Evolutionary conservation across 2,888 invertebrate species (phyloP), one percentile per base, ranked within the genome.

Genomic region (Oconnorella tubifera): DNA sequence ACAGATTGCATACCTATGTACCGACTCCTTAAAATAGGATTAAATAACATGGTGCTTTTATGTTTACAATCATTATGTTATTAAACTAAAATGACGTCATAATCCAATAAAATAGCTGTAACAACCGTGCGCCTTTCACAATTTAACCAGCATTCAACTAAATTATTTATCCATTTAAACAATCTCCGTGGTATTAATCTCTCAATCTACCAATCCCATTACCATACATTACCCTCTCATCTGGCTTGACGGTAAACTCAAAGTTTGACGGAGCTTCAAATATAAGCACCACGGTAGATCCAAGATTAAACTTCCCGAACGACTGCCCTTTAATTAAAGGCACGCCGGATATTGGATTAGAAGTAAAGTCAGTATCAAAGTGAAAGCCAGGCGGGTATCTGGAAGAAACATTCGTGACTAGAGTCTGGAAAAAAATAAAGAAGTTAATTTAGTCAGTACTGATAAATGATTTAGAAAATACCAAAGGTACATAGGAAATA

Each of bases 271-370:
- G 97, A 0, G 96, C 98, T 82, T 98, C 98, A 82, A 99, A 98
- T 1, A 99, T 85, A 53, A 99, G 81, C 25, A 99, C 97, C 59
- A 99, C 89, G 0, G 97, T 98, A 61, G 97, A 97, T 19, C 98
- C 98, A 87, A 99, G 90, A 76, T 97, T 90, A 79, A 99, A 99
- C 80, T 98, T 96, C 0, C 98, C 98, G 62, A 98, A 88, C 56
- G 90, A 84, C 69, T 95, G 90, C 0, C 97, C 98, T 78, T 91
- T 93, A 32, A 85, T 29, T 10, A 80, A 57, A 2, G 78, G 87
- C 4, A 66, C 57, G 40, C 53, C 19, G 19, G 19, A 40, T 40
- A 40, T 40, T 40, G 40, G 19, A 40, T 6, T 6, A 14, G 10
- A 19, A 19, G 40, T 40, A 19, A 40, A 40, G 40, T 40, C 40